Conservation (phyloP, 92 coral and sea anemone genomes). For the Phymanthus crucifer region DNA sequence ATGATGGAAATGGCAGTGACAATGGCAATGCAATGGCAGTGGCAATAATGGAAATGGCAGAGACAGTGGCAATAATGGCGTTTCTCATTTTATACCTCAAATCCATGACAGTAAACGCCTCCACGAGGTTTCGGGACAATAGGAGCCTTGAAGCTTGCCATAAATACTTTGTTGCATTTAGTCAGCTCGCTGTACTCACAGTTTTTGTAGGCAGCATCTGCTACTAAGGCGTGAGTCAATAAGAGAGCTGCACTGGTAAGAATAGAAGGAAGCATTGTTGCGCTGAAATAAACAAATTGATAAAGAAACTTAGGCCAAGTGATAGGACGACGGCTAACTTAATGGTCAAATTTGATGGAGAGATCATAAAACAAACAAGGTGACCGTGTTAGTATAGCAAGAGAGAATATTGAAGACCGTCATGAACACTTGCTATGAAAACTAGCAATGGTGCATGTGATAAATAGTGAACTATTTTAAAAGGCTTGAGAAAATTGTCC, state of each 20-base stretch:
- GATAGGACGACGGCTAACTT: background rate
- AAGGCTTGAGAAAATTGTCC: no score
- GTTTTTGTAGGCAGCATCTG: background rate
- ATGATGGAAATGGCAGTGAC: background rate
- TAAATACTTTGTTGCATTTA: constrained; percentile 11
- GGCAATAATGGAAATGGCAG: background rate
- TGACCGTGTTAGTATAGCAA: no score
- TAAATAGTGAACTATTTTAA: no score
- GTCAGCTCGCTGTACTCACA: constrained; percentile 27
- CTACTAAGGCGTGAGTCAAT: background rate
- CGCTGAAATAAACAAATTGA: background rate
- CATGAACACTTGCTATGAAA: no score
- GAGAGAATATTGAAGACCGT: no score
- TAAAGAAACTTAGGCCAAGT: background rate
- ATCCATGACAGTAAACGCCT: constrained; percentile 9
- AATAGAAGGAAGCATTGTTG: background rate
- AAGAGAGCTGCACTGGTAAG: background rate
- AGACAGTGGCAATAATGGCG: background rate
- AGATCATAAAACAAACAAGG: no score
- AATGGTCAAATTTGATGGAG: no score
- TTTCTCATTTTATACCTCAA: background rate
- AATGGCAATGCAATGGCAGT: no score
- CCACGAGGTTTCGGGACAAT: background rate
- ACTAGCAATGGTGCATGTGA: no score
- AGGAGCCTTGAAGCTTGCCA: background rate